These are phyloP conservation scores for Plectropomus leopardus DNA, from an alignment of 2,113 vertebrate genomes.

Conservation along the genomic window DNA sequence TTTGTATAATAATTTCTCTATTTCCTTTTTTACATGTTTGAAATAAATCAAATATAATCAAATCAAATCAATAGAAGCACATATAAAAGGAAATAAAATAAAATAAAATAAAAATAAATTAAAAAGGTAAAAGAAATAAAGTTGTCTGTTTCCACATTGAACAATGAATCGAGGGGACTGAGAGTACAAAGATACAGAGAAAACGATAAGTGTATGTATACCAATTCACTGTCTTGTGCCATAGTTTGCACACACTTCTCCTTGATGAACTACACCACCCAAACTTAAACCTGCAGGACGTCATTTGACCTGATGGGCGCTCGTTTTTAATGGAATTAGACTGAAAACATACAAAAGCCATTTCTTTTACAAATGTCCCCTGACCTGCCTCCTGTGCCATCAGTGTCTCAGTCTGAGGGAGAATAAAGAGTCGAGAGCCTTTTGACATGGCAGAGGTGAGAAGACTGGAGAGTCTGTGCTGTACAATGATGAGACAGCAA, in stretches of 20 bases:
- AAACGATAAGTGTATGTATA: neutral
- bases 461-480: conserved; percentile 46
- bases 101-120: no score
- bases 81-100: no score
- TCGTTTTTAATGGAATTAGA: conserved; percentile 12
- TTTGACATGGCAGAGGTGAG: conserved; percentile 46
- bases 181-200: neutral
- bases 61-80: no score
- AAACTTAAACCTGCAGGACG: neutral
- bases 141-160: no score
- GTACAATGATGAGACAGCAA: conserved; percentile 78
- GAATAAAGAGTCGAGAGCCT: conserved; percentile 56
- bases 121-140: no score
- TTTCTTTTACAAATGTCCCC: conserved; percentile 30
- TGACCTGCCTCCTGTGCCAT: neutral
- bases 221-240: no score
- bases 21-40: no score
- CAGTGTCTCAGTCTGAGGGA: conserved; percentile 34
- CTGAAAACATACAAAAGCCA: conserved; percentile 31
- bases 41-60: no score
- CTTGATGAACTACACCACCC: neutral
- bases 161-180: neutral
- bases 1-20: no score
- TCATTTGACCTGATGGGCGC: neutral
- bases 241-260: neutral